These are phyloP conservation scores for Drosophila borealis DNA, from an alignment of 2,888 invertebrate genomes.

Conservation along the genomic window DNA sequence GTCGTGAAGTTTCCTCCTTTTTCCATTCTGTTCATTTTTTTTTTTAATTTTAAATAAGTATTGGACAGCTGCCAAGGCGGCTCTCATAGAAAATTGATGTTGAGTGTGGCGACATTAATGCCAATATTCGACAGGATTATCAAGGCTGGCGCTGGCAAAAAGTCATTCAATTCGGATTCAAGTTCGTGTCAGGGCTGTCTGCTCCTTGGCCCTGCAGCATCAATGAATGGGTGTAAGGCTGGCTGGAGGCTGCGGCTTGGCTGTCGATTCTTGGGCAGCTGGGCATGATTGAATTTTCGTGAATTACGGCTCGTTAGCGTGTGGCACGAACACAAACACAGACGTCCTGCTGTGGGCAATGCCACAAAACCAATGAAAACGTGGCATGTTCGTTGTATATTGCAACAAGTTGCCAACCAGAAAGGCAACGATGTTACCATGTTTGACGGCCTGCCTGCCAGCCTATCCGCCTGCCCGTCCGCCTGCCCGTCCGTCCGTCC, in stretches of 20 bases:
- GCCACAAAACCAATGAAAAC: slow-evolving; percentile 57
- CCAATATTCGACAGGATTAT: slow-evolving; percentile 68
- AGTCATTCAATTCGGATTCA: slow-evolving; percentile 45
- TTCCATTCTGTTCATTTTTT: slow-evolving; percentile 14
- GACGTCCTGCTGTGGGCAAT: slow-evolving; percentile 58
- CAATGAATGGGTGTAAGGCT: background rate
- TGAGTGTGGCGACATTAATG: slow-evolving; percentile 62
- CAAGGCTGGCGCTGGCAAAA: slow-evolving; percentile 39
- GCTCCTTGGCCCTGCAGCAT: slow-evolving; percentile 26
- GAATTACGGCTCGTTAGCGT: slow-evolving; percentile 80
- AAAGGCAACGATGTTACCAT: slow-evolving; percentile 24
- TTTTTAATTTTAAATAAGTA: slow-evolving; percentile 23
- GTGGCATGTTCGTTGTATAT: slow-evolving; percentile 59
- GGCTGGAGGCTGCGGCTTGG: slow-evolving; percentile 39
- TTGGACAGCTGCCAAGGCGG: slow-evolving; percentile 67
- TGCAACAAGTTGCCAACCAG: slow-evolving; percentile 65
- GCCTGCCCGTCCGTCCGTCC: background rate
- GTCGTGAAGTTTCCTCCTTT: slow-evolving; percentile 46
- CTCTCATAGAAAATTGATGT: slow-evolving; percentile 52
- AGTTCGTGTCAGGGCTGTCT: slow-evolving; percentile 35
- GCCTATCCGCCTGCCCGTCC: slow-evolving; percentile 1
- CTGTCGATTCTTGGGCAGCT: slow-evolving; percentile 51
- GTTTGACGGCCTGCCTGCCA: slow-evolving; percentile 27
- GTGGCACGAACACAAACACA: slow-evolving; percentile 63
- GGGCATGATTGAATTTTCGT: slow-evolving; percentile 76